A percentile compares a stretch with the other conserved stretches of the same genome.
These are phyloP conservation scores for Ethmia dodecea DNA, from an alignment of 2,888 invertebrate species.

Conservation along the genomic window DNA sequence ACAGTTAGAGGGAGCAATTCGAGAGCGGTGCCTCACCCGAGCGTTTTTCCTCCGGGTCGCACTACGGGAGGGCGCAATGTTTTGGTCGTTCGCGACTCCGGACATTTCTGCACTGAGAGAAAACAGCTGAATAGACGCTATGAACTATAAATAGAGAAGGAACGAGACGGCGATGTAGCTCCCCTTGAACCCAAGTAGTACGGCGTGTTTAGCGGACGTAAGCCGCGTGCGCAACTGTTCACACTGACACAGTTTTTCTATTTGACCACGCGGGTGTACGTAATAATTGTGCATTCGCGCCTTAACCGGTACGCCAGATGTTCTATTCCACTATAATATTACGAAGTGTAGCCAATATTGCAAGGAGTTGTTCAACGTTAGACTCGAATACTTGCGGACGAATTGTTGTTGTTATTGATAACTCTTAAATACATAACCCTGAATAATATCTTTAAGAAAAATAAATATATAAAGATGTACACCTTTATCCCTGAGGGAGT, in stretches of 20 bases:
- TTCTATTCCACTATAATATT: conserved; percentile 26
- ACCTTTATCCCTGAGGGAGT: no score
- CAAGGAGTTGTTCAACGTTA: no score
- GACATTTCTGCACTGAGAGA: conserved; percentile 72
- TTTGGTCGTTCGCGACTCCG: conserved; percentile 65
- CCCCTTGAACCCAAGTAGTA: conserved; percentile 74
- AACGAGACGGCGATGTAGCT: conserved; percentile 70
- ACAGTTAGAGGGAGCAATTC: conserved; percentile 19
- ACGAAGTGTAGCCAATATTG: no score
- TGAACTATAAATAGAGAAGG: conserved; percentile 71
- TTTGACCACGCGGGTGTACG: conserved; percentile 65
- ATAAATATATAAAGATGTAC: no score
- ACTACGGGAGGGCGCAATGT: conserved; percentile 41
- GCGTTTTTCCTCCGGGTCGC: conserved; percentile 36
- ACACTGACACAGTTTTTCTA: conserved; percentile 69
- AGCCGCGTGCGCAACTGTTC: conserved; percentile 65
- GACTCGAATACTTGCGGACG: no score
- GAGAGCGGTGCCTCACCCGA: conserved; percentile 31
- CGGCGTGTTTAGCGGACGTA: conserved; percentile 48
- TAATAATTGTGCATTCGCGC: conserved; percentile 59
- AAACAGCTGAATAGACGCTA: conserved; percentile 66
- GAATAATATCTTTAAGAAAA: no score
- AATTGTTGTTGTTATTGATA: no score
- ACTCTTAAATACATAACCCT: no score
- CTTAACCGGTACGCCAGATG: conserved; percentile 50